phyloP scores from a whole-genome alignment of 35 echinoderm and acorn worm genomes.

The Heliocidaris tuberculata region DNA sequence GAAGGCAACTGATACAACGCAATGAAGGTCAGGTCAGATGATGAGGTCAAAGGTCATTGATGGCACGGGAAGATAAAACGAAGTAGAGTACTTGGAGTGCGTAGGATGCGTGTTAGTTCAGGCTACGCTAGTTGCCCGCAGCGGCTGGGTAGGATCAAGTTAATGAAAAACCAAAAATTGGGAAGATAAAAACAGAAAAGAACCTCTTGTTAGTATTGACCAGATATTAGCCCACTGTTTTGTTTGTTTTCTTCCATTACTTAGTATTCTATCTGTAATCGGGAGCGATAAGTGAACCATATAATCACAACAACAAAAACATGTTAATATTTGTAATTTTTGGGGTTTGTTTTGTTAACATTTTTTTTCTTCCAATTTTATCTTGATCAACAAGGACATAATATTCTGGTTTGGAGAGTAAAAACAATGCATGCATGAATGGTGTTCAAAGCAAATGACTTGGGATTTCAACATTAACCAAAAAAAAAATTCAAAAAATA shows the following conservation, averaged over 20 bases:
- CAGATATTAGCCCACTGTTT: conserved; percentile 41
- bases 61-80: conserved; percentile 40
- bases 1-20: conserved; percentile 48
- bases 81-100: conserved; percentile 50
- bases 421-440: conserved; percentile 46
- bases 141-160: conserved; percentile 27
- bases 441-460: conserved; percentile 35
- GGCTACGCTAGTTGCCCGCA: conserved; percentile 52
- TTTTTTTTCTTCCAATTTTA: not conserved
- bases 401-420: conserved; percentile 3
- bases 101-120: conserved; percentile 53
- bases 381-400: not conserved
- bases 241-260: not conserved
- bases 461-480: not conserved
- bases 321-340: not conserved
- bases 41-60: conserved; percentile 44
- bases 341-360: not conserved
- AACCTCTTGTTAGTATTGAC: conserved; percentile 49
- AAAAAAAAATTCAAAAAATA: not conserved
- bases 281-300: not conserved
- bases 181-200: conserved; percentile 54
- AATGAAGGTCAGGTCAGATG: conserved; percentile 50
- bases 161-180: conserved; percentile 53
- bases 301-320: conserved; percentile 22
- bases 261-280: not conserved